Base-by-base conservation (phyloP, 64 coral and sea anemone genomes). In the Stichodactyla helianthus region DNA sequence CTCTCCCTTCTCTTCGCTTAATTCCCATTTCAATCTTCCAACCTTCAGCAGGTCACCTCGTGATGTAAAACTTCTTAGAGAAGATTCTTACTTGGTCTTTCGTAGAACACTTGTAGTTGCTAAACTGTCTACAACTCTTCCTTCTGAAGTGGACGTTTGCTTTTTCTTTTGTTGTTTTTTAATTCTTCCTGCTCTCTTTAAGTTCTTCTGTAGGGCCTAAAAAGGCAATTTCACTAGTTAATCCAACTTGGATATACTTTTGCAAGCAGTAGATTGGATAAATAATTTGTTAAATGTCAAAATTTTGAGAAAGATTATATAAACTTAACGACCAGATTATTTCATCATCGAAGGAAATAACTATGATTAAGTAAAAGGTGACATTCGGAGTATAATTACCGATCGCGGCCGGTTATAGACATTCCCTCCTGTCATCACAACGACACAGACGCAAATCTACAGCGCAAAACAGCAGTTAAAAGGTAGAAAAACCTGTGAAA, bases 91-190 rank as follows among this genome's bases (percentile, higher is more conserved):
- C 83, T 63, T 84, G 14, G 83, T 84, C 22, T 62, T 84, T 59
- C 59, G 20, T 6, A 84, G 55, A 44, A 84, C 62, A 23, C 0
- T 0, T 55, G 65, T 14, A 26, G 67, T 77, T 15, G 55, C 22
- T 17, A 71, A 54, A 58, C 51, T n/a, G 65, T 89, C 19, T 54
- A 87, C n/a, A 61, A 35, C 65, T 87, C 78, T 53, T 92, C 76
- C 10, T 86, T 62, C 59, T 61, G 89, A 71, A 82, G 76, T 44
- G 58, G 59, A 54, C 54, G 80, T 78, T 89, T 91, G 87, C 14
- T 89, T 86, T 51, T 95, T 95, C 61, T 95, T 86, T 77, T 92
- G 93, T 65, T 70, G 85, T 78, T 89, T 95, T 83, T 86, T 89
- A 7, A 92, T 88, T 86, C 93, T 86, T 26, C 82, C 55, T 7